Conservation (phyloP, 2,888 invertebrate species). For the Pherbina coryleti region DNA sequence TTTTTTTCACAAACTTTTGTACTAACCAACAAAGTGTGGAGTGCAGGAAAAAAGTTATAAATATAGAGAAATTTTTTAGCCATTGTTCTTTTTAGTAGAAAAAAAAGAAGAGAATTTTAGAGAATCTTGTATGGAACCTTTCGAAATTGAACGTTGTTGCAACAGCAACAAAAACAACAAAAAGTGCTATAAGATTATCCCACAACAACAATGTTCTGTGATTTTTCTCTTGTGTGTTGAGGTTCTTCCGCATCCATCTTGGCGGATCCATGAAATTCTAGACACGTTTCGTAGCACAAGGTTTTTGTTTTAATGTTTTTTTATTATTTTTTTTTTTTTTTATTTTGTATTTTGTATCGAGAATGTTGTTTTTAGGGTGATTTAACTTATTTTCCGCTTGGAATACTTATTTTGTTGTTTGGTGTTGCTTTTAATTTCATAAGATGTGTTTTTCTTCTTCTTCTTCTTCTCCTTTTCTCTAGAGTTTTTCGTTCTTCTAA, state of each 20-base stretch:
- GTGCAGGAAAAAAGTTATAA: conserved; percentile 3
- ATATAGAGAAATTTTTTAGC: neutral
- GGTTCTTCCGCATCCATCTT: neutral
- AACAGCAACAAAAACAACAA: neutral
- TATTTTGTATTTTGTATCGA: neutral
- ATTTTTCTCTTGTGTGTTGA: neutral
- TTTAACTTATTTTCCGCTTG: conserved; percentile 38
- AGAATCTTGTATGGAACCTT: neutral
- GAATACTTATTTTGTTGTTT: conserved; percentile 28
- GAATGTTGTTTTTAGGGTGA: conserved; percentile 4
- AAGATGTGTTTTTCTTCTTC: neutral
- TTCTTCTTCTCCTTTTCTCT: too few relatives aligned
- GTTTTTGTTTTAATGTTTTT: too few relatives aligned
- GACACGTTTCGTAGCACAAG: neutral
- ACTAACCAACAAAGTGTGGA: neutral
- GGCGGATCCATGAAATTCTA: neutral
- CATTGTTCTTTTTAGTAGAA: neutral
- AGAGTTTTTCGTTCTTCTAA: too few relatives aligned
- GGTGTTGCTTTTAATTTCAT: neutral
- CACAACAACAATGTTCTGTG: neutral
- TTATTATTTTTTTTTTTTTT: neutral
- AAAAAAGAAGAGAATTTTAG: neutral
- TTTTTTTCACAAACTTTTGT: neutral
- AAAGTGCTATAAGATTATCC: too few relatives aligned
- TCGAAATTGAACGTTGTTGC: neutral